Evolutionary conservation across 2,113 vertebrate species (phyloP).

Genomic region (Microcebus murinus): DNA sequence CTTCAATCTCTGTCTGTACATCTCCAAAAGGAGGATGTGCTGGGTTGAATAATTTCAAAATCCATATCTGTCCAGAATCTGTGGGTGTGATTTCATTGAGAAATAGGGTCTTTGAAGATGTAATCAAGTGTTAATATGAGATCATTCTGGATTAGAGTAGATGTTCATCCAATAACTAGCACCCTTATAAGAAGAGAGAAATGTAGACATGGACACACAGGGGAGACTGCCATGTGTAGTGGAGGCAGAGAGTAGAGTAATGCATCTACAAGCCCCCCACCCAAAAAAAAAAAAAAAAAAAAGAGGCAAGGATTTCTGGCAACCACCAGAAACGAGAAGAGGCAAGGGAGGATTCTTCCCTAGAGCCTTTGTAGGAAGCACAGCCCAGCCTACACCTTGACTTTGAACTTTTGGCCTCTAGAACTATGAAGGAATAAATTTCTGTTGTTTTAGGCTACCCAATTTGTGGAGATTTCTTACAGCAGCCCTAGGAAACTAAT

Average conservation of each 20-base stretch:
- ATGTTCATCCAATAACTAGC: not conserved
- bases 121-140: not conserved
- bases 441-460: not conserved
- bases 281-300: too few relatives aligned
- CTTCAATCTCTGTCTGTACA: not conserved
- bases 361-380: not conserved
- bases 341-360: not conserved
- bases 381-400: not conserved
- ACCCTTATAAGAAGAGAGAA: not conserved
- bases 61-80: not conserved
- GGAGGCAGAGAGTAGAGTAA: not conserved
- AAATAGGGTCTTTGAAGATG: not conserved
- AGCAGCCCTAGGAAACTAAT: not conserved
- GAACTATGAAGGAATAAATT: not conserved
- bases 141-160: not conserved
- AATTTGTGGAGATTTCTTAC: not conserved
- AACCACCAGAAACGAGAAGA: not conserved
- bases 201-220: not conserved
- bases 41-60: not conserved
- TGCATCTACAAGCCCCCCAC: not conserved
- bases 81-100: not conserved
- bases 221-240: not conserved
- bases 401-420: not conserved
- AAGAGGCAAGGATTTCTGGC: not conserved
- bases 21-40: not conserved